phyloP scores from a whole-genome alignment of 2,113 vertebrate genomes.

The Xiphophorus hellerii region DNA sequence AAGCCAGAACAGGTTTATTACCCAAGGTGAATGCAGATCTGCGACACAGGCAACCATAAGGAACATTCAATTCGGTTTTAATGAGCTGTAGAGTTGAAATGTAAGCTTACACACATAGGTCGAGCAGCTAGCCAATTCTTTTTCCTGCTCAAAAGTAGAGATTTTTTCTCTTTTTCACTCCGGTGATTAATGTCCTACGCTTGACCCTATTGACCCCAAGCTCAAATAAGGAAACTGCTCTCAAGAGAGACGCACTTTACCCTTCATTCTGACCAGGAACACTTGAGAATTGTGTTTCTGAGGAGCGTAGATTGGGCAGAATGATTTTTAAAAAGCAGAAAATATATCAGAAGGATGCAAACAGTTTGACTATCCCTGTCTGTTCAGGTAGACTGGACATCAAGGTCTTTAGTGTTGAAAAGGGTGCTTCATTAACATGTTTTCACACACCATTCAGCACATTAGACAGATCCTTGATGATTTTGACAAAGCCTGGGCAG shows the following conservation, averaged over 20 bases:
- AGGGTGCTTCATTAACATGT: slow-evolving; percentile 32
- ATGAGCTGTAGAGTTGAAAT: slow-evolving; percentile 71
- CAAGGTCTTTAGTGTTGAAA: slow-evolving; percentile 21
- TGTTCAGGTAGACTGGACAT: slow-evolving; percentile 44
- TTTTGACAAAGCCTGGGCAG: slow-evolving; percentile 31
- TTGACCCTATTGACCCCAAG: slow-evolving; percentile 64
- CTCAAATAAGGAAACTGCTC: slow-evolving; percentile 61
- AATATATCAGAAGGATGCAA: slow-evolving; percentile 9
- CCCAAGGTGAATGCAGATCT: slow-evolving; percentile 70
- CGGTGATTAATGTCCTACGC: slow-evolving; percentile 61
- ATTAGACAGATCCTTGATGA: slow-evolving; percentile 40
- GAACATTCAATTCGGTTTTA: slow-evolving; percentile 76
- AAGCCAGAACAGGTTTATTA: slow-evolving; percentile 68
- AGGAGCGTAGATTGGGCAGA: slow-evolving; percentile 13
- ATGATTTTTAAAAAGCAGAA: slow-evolving; percentile 22
- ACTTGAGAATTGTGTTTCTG: slow-evolving; percentile 26
- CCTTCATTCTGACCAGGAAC: slow-evolving; percentile 37
- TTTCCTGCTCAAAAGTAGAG: slow-evolving; percentile 11
- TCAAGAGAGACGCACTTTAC: slow-evolving; percentile 52
- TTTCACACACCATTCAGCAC: slow-evolving; percentile 41
- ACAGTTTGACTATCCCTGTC: slow-evolving; percentile 14
- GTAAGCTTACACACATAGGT: slow-evolving; percentile 38
- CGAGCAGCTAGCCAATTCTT: slow-evolving; percentile 49
- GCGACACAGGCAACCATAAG: slow-evolving; percentile 55
- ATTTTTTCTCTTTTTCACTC: slow-evolving; percentile 23